Evolutionary conservation across 2,888 invertebrate genomes (phyloP).

Genomic region (Bruchidius siliquastri): DNA sequence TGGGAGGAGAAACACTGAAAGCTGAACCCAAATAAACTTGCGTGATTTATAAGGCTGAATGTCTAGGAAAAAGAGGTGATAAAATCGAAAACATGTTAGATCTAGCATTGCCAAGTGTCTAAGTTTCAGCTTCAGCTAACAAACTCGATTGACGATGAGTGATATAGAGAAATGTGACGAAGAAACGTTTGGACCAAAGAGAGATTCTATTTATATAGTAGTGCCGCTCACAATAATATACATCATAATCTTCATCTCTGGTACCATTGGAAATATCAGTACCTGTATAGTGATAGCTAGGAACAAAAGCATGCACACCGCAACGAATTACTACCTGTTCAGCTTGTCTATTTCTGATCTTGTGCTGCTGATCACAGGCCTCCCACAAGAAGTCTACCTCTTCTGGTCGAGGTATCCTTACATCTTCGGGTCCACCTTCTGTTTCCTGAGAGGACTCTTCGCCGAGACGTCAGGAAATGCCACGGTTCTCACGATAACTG

Average conservation of each 20-base stretch:
- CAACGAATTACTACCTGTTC: conserved; percentile 78
- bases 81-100: too few relatives aligned
- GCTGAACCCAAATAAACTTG: too few relatives aligned
- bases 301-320: conserved; percentile 79
- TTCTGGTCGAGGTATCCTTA: conserved; percentile 76
- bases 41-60: too few relatives aligned
- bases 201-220: conserved; percentile 44
- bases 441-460: conserved; percentile 70
- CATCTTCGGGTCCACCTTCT: conserved; percentile 74
- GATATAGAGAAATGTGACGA: neutral
- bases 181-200: conserved; percentile 21
- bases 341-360: conserved; percentile 82
- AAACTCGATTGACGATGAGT: neutral
- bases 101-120: too few relatives aligned
- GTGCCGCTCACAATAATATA: conserved; percentile 74
- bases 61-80: too few relatives aligned
- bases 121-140: too few relatives aligned
- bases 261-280: conserved; percentile 75
- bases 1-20: too few relatives aligned
- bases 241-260: conserved; percentile 70
- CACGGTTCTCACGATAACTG: conserved; percentile 63
- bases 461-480: conserved; percentile 80
- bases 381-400: conserved; percentile 77
- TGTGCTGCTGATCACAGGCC: conserved; percentile 69
- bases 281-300: conserved; percentile 80